These are phyloP conservation scores for Benthochromis sp. DNA, from an alignment of 2,113 vertebrate genomes.

Conservation along the genomic window DNA sequence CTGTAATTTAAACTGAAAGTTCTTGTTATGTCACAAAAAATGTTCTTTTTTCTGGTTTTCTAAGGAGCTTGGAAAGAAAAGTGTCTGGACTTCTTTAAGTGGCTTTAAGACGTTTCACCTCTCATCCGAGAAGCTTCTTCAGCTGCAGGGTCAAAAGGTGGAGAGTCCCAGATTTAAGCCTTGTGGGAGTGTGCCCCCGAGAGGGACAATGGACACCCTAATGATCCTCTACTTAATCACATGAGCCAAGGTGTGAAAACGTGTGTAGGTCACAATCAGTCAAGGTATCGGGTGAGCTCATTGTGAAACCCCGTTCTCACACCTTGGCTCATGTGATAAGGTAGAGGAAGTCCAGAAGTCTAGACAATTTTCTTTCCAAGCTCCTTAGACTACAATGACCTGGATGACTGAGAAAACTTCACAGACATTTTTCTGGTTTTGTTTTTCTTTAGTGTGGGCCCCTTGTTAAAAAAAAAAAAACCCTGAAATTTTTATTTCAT, in stretches of 20 bases:
- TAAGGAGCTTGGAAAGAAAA: neutral
- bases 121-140: neutral
- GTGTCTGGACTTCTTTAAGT: neutral
- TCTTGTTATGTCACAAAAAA: accelerated
- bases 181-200: neutral
- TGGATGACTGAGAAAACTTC: neutral
- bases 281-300: neutral
- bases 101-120: neutral
- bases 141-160: neutral
- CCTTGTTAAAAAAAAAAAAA: neutral
- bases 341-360: neutral
- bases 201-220: neutral
- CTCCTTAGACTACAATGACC: neutral
- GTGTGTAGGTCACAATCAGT: neutral
- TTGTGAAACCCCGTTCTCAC: accelerated
- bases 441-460: neutral
- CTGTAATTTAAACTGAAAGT: neutral
- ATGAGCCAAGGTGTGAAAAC: accelerated
- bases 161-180: neutral
- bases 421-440: accelerated
- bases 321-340: neutral
- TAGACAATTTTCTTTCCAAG: neutral
- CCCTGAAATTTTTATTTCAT: neutral
- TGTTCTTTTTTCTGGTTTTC: accelerated
- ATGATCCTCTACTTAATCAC: neutral